Conservation (phyloP, 2,888 invertebrate genomes). For the Rotaria sp. region DNA sequence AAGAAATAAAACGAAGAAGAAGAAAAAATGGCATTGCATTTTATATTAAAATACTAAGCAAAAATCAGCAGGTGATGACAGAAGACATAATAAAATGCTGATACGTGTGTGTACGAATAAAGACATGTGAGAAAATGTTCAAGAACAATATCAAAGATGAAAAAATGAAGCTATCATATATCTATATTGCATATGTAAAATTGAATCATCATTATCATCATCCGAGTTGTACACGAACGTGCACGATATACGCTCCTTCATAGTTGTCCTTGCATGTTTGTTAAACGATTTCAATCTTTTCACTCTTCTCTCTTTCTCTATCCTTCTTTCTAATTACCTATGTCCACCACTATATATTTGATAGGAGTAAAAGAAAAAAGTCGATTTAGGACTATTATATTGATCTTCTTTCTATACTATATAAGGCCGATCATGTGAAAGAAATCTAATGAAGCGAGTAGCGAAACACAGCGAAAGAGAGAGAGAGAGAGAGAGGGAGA, state of each 20-base stretch:
- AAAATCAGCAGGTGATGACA: not conserved
- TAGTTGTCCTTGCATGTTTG: conserved; percentile 15
- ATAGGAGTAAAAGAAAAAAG: not conserved
- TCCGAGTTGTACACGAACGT: not conserved
- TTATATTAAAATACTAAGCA: not conserved
- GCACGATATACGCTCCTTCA: not conserved
- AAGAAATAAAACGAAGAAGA: not conserved
- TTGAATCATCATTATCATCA: conserved; percentile 24
- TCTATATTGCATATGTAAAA: not conserved
- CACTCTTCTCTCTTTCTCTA: not conserved
- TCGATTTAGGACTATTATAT: conserved; percentile 18
- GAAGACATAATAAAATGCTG: not conserved
- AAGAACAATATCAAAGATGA: not conserved
- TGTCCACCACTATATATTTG: not conserved
- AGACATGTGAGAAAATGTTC: not conserved
- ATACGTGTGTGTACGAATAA: not conserved
- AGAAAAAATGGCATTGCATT: not conserved
- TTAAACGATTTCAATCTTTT: conserved; percentile 19
- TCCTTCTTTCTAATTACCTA: not conserved
- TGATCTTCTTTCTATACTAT: conserved; percentile 11
- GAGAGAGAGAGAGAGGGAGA: not conserved
- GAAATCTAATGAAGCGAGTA: conserved; percentile 10
- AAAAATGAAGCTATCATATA: not conserved
- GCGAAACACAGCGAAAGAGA: not conserved
- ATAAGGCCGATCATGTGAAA: conserved; percentile 10